Percentiles rank a stretch among this genome's conserved stretches.
phyloP scores from a whole-genome alignment of 2,888 invertebrate species.

The Drosophila tanythrix region DNA sequence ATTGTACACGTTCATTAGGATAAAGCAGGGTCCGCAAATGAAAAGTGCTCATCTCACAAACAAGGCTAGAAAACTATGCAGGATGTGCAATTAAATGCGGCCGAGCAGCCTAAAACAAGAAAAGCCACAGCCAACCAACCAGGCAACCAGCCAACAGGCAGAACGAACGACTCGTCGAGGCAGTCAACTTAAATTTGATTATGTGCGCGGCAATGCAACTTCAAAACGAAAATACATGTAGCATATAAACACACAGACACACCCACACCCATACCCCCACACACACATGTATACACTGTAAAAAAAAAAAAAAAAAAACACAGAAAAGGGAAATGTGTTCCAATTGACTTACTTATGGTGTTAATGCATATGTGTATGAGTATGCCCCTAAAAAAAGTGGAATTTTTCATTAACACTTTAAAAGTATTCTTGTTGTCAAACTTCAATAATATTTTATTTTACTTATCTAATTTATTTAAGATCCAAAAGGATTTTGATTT shows the following conservation, averaged over 20 bases:
- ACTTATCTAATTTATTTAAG: neutral
- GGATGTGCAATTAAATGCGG: slow-evolving; percentile 65
- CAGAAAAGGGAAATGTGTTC: neutral
- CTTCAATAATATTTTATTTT: neutral
- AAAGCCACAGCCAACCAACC: slow-evolving; percentile 12
- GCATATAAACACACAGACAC: slow-evolving; percentile 1
- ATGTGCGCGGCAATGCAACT: slow-evolving; percentile 53
- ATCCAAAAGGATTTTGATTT: neutral
- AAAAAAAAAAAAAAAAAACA: neutral
- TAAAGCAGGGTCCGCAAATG: slow-evolving; percentile 3
- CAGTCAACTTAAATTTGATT: slow-evolving; percentile 73
- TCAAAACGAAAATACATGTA: slow-evolving; percentile 28
- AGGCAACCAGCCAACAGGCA: slow-evolving; percentile 11
- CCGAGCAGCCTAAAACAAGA: slow-evolving; percentile 34
- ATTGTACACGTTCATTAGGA: slow-evolving; percentile 13
- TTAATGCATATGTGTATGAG: neutral
- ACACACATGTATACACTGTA: slow-evolving; percentile 5
- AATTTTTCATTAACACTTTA: neutral
- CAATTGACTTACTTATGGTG: neutral
- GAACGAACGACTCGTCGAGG: slow-evolving; percentile 26
- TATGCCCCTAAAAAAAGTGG: neutral
- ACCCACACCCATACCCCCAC: neutral
- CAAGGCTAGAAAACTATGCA: slow-evolving; percentile 15
- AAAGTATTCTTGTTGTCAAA: neutral
- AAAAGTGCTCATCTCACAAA: slow-evolving; percentile 2